A percentile compares a stretch with the other conserved stretches of the same genome.
phyloP scores from a whole-genome alignment of 2,888 invertebrate genomes.

The Pristionchus mayeri region DNA sequence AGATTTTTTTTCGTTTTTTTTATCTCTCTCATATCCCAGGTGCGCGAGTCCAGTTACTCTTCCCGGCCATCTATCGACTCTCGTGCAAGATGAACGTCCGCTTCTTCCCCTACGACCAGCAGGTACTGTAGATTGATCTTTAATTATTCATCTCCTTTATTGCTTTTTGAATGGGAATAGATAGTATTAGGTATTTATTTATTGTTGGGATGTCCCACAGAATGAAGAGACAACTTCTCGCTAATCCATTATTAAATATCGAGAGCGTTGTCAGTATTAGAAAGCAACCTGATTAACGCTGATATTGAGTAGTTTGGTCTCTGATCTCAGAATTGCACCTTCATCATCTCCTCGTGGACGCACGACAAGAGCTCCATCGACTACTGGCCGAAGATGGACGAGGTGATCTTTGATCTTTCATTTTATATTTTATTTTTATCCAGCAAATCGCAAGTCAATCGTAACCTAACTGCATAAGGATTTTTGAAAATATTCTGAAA shows the following conservation, averaged over 20 bases:
- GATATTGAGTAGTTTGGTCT: conserved; percentile 1
- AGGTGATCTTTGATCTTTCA: conserved; percentile 50
- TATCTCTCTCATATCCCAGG: conserved; percentile 53
- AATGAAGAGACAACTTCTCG: too few species aligned
- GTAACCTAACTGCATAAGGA: too few species aligned
- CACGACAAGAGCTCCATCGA: conserved; percentile 72
- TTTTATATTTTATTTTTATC: too few species aligned
- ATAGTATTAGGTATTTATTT: conserved; percentile 32
- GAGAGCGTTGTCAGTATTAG: too few species aligned
- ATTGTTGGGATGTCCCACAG: too few species aligned
- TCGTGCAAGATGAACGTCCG: conserved; percentile 74
- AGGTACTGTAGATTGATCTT: conserved; percentile 52
- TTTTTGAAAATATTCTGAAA: too few species aligned
- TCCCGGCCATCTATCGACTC: conserved; percentile 74
- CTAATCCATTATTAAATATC: too few species aligned
- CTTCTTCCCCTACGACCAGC: conserved; percentile 72
- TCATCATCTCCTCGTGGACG: conserved; percentile 75
- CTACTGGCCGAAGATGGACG: conserved; percentile 65
- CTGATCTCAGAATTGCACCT: conserved; percentile 70
- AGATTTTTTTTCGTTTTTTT: too few species aligned
- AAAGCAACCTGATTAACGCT: too few species aligned
- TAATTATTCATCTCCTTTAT: not conserved
- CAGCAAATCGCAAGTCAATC: too few species aligned
- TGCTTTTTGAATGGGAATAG: not conserved
- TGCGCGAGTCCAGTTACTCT: conserved; percentile 73